These are phyloP conservation scores for Anaspis maculata DNA, from an alignment of 2,888 invertebrate genomes.

Conservation along the genomic window DNA sequence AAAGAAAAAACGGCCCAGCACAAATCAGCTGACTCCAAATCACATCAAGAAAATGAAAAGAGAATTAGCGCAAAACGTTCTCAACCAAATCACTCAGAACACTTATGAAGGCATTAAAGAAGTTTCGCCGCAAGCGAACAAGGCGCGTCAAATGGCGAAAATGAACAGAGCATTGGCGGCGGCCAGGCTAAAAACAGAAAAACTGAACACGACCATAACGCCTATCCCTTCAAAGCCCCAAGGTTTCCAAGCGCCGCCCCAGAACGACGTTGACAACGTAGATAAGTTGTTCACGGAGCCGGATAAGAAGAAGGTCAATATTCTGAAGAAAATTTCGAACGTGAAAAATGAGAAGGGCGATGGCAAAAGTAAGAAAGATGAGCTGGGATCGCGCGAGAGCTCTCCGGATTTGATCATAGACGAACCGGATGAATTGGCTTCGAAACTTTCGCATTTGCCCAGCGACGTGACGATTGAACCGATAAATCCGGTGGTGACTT, in stretches of 20 bases:
- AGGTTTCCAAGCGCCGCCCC: constrained; percentile 15
- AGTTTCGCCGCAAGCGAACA: constrained; percentile 1
- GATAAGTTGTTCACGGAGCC: constrained; percentile 68
- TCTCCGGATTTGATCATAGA: constrained; percentile 42
- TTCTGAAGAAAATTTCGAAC: constrained; percentile 80
- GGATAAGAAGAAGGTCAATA: constrained; percentile 77
- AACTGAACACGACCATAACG: constrained; percentile 39
- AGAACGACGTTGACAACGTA: constrained; percentile 18
- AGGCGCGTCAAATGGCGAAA: constrained; percentile 15
- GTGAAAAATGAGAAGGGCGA: constrained; percentile 56
- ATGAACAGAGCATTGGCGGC: constrained; percentile 37
- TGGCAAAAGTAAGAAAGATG: constrained; percentile 37
- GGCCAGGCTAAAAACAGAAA: constrained; percentile 39
- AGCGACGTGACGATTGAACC: constrained; percentile 53
- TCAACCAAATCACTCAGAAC: not conserved
- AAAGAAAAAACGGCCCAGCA: constrained; percentile 20
- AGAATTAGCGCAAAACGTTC: constrained; percentile 41
- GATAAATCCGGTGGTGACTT: constrained; percentile 24
- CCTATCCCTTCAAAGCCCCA: constrained; percentile 31
- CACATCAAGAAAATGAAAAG: constrained; percentile 43
- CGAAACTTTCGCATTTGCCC: constrained; percentile 30
- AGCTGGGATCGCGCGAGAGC: constrained; percentile 36
- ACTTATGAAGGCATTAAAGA: not conserved
- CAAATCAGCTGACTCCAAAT: constrained; percentile 43
- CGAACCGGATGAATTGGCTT: constrained; percentile 33